Evolutionary conservation across 2,888 invertebrate genomes (phyloP).

Genomic region (Pheosia gnoma): DNA sequence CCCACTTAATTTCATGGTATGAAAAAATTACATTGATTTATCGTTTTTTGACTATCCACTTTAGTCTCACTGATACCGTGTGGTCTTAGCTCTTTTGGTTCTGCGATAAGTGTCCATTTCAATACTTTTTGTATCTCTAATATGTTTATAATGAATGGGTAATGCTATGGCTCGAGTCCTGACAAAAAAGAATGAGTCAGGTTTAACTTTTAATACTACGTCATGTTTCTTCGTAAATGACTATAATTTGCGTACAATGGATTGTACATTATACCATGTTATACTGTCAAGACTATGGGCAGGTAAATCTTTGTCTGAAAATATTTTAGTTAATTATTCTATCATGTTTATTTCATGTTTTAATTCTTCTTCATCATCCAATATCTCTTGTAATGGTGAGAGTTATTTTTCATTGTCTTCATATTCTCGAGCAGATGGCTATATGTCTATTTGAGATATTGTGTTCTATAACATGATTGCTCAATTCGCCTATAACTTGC

Average conservation of each 20-base stretch:
- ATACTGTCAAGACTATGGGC: too few species aligned
- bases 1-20: too few species aligned
- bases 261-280: neutral
- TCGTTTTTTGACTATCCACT: neutral
- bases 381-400: too few species aligned
- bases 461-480: conserved; percentile 2
- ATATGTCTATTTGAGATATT: neutral
- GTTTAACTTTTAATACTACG: neutral
- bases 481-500: conserved; percentile 38
- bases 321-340: too few species aligned
- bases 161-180: conserved; percentile 32
- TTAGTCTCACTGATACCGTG: conserved; percentile 12
- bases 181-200: conserved; percentile 17
- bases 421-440: too few species aligned
- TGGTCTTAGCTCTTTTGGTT: conserved; percentile 20
- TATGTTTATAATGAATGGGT: conserved; percentile 40
- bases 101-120: conserved; percentile 20
- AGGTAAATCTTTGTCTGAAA: neutral
- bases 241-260: neutral
- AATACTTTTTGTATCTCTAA: conserved; percentile 35
- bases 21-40: too few species aligned
- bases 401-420: too few species aligned
- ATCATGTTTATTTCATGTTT: too few species aligned
- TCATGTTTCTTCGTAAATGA: neutral
- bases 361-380: too few species aligned